Conservation (phyloP, 2,113 vertebrate species). For the Grammomys surdaster region DNA sequence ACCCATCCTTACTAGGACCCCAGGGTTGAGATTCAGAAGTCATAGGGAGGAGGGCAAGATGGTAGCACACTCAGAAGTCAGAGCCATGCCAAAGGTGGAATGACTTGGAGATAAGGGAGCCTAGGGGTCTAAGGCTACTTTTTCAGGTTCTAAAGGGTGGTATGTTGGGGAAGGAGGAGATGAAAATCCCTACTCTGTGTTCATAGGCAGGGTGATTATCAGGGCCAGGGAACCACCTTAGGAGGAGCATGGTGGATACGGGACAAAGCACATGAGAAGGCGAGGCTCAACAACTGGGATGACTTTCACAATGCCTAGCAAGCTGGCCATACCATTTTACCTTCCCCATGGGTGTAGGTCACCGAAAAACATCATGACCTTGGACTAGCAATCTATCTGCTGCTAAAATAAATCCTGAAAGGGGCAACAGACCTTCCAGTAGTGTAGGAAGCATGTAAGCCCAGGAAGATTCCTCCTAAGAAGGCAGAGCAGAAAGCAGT, state of each 20-base stretch:
- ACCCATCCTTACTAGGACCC: background rate
- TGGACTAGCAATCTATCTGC: background rate
- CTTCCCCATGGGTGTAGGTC: background rate
- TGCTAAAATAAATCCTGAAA: background rate
- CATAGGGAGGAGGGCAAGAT: background rate
- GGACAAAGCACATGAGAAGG: background rate
- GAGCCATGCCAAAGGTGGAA: rapidly evolving
- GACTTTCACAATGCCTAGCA: background rate
- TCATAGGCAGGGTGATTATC: background rate
- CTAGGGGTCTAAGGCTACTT: rapidly evolving
- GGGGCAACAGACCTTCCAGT: background rate
- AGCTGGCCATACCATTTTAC: background rate
- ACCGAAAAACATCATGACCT: background rate
- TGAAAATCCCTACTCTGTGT: rapidly evolving
- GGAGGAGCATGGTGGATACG: background rate
- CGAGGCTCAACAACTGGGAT: background rate
- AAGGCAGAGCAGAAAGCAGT: background rate
- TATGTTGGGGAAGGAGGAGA: background rate
- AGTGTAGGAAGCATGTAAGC: background rate
- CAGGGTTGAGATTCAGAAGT: background rate
- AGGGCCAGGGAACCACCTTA: background rate
- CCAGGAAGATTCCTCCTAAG: rapidly evolving
- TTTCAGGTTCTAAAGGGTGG: background rate
- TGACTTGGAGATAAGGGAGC: background rate
- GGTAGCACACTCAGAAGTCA: background rate